These are phyloP conservation scores for Elachura formosa DNA, from an alignment of 2,113 vertebrate species.

Conservation along the genomic window DNA sequence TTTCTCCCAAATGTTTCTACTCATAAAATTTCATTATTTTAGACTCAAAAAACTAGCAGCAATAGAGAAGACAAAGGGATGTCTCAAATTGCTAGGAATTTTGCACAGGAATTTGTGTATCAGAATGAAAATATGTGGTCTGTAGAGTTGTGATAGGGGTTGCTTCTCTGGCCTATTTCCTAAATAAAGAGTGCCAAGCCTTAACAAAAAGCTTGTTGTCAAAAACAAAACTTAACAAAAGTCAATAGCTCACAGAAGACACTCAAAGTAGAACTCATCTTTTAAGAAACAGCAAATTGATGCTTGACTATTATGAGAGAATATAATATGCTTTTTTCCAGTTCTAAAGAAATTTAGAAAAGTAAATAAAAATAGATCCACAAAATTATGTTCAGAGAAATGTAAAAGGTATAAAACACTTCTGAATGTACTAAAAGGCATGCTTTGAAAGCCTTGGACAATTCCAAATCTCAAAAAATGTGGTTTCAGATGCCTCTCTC, in stretches of 20 bases:
- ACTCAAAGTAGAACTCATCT: neutral
- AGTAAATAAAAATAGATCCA: neutral
- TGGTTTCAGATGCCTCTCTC: neutral
- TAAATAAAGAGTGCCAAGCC: neutral
- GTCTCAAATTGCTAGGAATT: neutral
- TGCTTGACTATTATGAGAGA: neutral
- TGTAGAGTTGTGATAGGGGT: neutral
- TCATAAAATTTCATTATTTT: neutral
- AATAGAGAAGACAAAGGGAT: neutral
- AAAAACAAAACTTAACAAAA: neutral
- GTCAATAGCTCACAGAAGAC: neutral
- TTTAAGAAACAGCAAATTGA: neutral
- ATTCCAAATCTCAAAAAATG: neutral
- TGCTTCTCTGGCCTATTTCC: neutral
- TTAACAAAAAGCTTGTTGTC: too few species aligned
- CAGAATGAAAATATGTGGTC: neutral
- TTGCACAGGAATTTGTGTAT: neutral
- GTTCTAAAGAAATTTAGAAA: neutral
- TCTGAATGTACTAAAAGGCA: neutral
- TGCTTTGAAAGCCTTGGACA: neutral
- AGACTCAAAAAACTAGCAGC: neutral
- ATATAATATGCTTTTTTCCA: neutral
- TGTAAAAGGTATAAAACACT: neutral
- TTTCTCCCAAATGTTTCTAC: neutral
- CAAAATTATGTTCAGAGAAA: neutral